Base-by-base conservation (phyloP, 2,113 vertebrate genomes). In the Rhea pennata region DNA sequence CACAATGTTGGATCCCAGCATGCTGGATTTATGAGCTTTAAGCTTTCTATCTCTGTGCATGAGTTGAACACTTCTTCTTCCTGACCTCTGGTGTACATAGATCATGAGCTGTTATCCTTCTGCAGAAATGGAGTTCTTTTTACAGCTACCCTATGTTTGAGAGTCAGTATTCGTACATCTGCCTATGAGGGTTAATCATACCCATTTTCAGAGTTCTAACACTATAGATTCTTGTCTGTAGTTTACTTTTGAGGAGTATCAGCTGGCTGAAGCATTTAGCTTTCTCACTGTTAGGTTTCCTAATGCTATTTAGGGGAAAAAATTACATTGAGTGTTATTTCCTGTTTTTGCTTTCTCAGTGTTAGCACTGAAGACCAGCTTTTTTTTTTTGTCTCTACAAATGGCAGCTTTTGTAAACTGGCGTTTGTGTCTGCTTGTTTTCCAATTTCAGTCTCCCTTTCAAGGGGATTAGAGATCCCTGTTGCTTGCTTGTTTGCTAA, bases 331-430 rank as follows among this genome's bases (percentile, higher is more conserved):
- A 15, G 48, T 36, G 10, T 53, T 36, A 39, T 92, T 72, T 90
- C 16, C 15, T 14, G 2, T 29, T 12, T 83, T 66, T 20, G 10
- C 19, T 7, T 2, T 62, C n/a, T 85, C 16, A 24, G 8, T 56
- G 0, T 40, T 86, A 66, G 3, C 7, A 0, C 24, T 82, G 65
- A 39, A 81, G 50, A 67, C 5, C 6, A 64, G 5, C 3, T 4
- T 54, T 15, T 22, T 46, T 26, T 36, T 33, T 65, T 64, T 26
- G 0, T n/a, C 16, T 67, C 11, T 46, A 1, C 42, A 65, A 69
- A 59, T 67, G 29, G 12, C 29, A 39, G 20, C 26, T 83, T 75
- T 79, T 53, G 17, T 56, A 9, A 67, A 3, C 20, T 59, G 17
- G 29, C 33, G 10, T 59, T 59, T 59, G 31, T 80, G 5, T 36